These are phyloP conservation scores for Horisme vitalbata DNA, from an alignment of 2,888 invertebrate species.

Conservation along the genomic window DNA sequence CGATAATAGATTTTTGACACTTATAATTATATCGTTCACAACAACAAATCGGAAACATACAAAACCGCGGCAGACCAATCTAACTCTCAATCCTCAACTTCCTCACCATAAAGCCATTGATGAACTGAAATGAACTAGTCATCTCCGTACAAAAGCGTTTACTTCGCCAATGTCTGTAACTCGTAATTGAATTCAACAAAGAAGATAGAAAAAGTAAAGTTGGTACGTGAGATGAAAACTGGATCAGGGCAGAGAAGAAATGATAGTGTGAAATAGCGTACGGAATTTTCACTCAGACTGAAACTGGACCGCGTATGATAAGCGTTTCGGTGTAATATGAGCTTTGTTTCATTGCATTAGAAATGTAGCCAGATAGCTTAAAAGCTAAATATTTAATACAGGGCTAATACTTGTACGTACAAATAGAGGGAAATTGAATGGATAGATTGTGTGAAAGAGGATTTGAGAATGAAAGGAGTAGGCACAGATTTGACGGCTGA, in stretches of 20 bases:
- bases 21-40: too few species aligned
- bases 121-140: constrained; percentile 38
- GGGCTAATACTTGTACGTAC: too few species aligned
- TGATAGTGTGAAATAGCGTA: background rate
- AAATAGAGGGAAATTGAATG: too few species aligned
- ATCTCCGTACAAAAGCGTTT: constrained; percentile 51
- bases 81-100: constrained; percentile 16
- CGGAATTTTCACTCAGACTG: background rate
- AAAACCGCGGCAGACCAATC: constrained; percentile 3
- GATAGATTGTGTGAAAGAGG: too few species aligned
- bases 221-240: constrained; percentile 68
- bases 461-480: too few species aligned
- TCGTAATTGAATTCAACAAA: constrained; percentile 73
- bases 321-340: too few species aligned
- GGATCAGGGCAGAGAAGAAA: constrained; percentile 36
- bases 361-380: too few species aligned
- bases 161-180: constrained; percentile 54
- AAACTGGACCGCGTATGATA: too few species aligned
- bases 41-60: background rate
- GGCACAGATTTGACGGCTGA: too few species aligned
- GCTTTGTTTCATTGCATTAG: too few species aligned
- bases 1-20: too few species aligned
- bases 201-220: constrained; percentile 75
- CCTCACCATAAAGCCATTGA: constrained; percentile 33
- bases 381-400: too few species aligned